These are phyloP conservation scores for Aphelenchoides bicaudatus DNA, from an alignment of 2,888 invertebrate species.

Conservation along the genomic window DNA sequence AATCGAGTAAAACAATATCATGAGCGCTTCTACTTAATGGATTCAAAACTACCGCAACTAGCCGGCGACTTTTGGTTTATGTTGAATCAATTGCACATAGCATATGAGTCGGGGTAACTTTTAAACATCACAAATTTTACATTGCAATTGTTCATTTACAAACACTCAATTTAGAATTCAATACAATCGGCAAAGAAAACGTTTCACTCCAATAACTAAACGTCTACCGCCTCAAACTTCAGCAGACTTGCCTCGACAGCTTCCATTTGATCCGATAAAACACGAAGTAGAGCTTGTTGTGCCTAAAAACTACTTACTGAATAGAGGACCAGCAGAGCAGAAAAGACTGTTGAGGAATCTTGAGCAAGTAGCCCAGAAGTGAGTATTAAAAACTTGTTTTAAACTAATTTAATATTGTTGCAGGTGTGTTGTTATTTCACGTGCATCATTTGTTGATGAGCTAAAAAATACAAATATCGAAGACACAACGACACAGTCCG, in stretches of 20 bases:
- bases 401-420: too few species aligned
- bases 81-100: background rate
- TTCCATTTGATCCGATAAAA: background rate
- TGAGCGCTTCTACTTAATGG: background rate
- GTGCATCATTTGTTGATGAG: background rate
- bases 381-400: too few species aligned
- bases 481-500: too few species aligned
- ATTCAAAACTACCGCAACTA: background rate
- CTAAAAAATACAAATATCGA: too few species aligned
- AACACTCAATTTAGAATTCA: too few species aligned
- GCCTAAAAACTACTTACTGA: constrained; percentile 2
- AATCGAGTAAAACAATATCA: background rate
- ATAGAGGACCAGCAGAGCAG: background rate
- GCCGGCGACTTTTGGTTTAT: constrained; percentile 1
- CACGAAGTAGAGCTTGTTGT: background rate
- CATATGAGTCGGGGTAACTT: background rate
- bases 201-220: too few species aligned
- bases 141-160: background rate
- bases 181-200: too few species aligned
- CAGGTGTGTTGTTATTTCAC: background rate
- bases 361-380: background rate
- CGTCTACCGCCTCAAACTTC: too few species aligned
- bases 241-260: too few species aligned
- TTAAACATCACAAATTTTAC: background rate
- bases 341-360: background rate